A percentile compares a stretch with the other conserved stretches of the same genome.
These are phyloP conservation scores for Coluber constrictor DNA, from an alignment of 2,797 vertebrate genomes.

Conservation along the genomic window DNA sequence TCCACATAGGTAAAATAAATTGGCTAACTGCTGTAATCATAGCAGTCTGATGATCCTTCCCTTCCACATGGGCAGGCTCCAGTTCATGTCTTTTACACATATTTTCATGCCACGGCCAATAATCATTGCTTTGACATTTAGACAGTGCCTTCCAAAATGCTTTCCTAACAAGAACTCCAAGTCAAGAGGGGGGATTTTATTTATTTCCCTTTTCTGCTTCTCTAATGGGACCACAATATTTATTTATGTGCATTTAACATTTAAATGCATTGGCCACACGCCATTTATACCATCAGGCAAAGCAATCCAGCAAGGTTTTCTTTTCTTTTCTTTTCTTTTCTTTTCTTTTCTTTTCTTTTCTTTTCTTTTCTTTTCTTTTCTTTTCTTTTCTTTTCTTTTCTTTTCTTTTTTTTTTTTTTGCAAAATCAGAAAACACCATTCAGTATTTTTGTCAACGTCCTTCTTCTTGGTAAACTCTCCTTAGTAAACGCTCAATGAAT, in stretches of 20 bases:
- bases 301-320: neutral
- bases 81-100: neutral
- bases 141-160: neutral
- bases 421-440: neutral
- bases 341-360: neutral
- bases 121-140: neutral
- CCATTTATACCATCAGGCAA: neutral
- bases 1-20: neutral
- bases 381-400: neutral
- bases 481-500: fast-evolving
- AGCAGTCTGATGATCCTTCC: neutral
- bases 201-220: constrained; percentile 7
- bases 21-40: neutral
- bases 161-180: constrained; percentile 24
- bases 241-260: neutral
- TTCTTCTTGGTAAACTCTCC: neutral
- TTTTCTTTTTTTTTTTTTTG: neutral
- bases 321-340: neutral
- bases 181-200: neutral
- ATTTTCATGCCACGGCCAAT: neutral
- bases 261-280: constrained; percentile 10
- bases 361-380: neutral
- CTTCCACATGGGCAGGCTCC: neutral
- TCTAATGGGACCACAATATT: neutral
- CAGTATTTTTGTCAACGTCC: neutral